Conservation (phyloP, 2,888 invertebrate species). For the Ennomos quercinarius region DNA sequence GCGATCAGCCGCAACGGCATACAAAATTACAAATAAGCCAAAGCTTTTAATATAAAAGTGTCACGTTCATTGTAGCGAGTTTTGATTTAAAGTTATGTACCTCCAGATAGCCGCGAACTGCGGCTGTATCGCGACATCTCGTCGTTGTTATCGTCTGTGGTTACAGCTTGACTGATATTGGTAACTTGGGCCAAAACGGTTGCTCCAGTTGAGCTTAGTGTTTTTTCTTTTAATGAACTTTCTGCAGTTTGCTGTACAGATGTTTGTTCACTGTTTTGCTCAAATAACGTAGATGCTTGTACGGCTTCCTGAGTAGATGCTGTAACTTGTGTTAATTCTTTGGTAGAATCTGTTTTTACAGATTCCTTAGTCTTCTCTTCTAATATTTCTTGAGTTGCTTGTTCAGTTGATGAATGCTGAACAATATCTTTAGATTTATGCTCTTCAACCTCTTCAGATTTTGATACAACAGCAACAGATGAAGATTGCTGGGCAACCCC, state of each 20-base stretch:
- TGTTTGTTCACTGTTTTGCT: conserved; percentile 36
- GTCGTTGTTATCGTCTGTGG: conserved; percentile 68
- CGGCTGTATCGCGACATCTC: conserved; percentile 87
- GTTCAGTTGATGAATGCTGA: conserved; percentile 15
- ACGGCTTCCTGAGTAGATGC: conserved; percentile 27
- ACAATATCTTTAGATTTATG: conserved; percentile 1
- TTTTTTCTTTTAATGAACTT: conserved; percentile 46
- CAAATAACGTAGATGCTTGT: conserved; percentile 33
- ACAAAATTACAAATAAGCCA: too few relatives aligned
- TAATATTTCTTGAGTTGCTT: conserved; percentile 9
- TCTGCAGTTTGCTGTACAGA: conserved; percentile 42
- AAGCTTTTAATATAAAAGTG: too few relatives aligned
- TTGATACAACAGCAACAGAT: too few relatives aligned
- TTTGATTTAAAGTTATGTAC: conserved; percentile 57
- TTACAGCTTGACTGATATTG: conserved; percentile 73
- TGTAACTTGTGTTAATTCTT: conserved; percentile 18
- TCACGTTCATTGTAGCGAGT: too few relatives aligned
- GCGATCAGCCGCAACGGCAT: too few relatives aligned
- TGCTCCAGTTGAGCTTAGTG: conserved; percentile 50
- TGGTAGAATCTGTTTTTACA: conserved; percentile 7
- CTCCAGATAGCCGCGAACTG: conserved; percentile 87
- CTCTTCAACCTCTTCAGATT: not conserved
- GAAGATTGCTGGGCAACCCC: too few relatives aligned
- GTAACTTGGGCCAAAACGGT: conserved; percentile 46
- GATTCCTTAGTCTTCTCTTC: conserved; percentile 12